Evolutionary conservation across 2,888 invertebrate genomes (phyloP), one percentile per base, ranked within the genome.

Genomic region (Eilema sororculum): DNA sequence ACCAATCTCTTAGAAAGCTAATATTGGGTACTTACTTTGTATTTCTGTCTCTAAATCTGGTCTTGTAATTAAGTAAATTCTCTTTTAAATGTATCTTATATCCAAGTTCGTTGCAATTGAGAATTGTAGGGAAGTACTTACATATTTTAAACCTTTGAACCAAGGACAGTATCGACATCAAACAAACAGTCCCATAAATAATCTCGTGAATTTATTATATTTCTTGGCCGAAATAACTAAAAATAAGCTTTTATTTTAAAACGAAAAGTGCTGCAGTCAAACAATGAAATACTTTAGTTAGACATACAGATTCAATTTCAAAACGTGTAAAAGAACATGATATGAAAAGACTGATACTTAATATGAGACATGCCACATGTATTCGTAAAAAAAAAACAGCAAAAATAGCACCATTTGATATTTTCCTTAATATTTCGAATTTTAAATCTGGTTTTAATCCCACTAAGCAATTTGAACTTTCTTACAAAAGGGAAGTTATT

Each of bases 31-130:
- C 13, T 10, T 61, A 33, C 56, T 57, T 63, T n/a, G 52, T 72
- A 56, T 80, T 80, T 72, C 61, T 56, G 66, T 65, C 37, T 67
- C 41, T 33, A 22, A 65, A 16, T 22, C n/a, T 56, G n/a, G n/a
- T 46, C 20, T 41, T 41, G 41, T 41, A 46, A 20, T 46, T 46
- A 46, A 16, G 13, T 16, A 16, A 41, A 16, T 41, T 16, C 41
- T 41, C 41, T 37, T 41, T 41, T 37, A 12, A 12, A 12, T 12
- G 37, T 37, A 37, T n/a, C n/a, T n/a, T n/a, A n/a, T n/a, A n/a
- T n/a, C n/a, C n/a, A n/a, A n/a, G n/a, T n/a, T n/a, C n/a, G n/a
- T n/a, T 16, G 16, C 41, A 41, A 41, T 4, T 41, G 41, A 41
- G 41, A 41, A 2, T 13, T 2, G 41, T 16, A 41, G n/a, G n/a